These are phyloP conservation scores for Asarcornis scutulata DNA, from an alignment of 2,113 vertebrate species.

Conservation along the genomic window DNA sequence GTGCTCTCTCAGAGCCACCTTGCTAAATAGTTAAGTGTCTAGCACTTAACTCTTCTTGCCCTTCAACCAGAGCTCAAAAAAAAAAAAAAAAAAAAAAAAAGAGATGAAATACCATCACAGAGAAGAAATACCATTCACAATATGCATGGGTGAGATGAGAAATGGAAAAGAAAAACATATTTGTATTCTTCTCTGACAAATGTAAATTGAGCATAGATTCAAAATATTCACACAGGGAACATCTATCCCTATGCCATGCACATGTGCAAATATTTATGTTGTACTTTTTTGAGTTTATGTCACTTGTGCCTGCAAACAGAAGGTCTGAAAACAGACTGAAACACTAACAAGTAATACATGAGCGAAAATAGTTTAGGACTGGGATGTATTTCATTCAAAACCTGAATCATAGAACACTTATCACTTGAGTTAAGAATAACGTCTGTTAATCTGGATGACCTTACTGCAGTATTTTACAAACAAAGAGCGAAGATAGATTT, in stretches of 20 bases:
- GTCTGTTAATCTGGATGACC: background rate
- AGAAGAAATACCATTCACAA: background rate
- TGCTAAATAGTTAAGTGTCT: background rate
- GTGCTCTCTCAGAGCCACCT: background rate
- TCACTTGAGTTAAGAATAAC: background rate
- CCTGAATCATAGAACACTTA: background rate
- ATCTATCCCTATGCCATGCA: background rate
- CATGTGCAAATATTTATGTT: slow-evolving; percentile 34
- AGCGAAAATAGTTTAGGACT: background rate
- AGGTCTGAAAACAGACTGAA: background rate
- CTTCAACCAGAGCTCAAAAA: background rate
- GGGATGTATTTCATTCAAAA: background rate
- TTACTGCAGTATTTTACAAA: background rate
- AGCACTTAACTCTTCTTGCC: background rate
- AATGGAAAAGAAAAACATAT: background rate
- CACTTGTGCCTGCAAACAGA: background rate
- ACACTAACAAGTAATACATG: background rate
- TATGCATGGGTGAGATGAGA: background rate
- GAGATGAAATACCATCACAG: background rate
- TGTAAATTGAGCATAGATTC: background rate
- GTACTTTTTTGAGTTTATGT: background rate
- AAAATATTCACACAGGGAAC: background rate
- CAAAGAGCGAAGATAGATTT: background rate
- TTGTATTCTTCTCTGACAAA: background rate
- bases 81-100: background rate